Evolutionary conservation across 1,140 invertebrate genomes (phyloP).

Genomic region (Cheumatopsyche charites): DNA sequence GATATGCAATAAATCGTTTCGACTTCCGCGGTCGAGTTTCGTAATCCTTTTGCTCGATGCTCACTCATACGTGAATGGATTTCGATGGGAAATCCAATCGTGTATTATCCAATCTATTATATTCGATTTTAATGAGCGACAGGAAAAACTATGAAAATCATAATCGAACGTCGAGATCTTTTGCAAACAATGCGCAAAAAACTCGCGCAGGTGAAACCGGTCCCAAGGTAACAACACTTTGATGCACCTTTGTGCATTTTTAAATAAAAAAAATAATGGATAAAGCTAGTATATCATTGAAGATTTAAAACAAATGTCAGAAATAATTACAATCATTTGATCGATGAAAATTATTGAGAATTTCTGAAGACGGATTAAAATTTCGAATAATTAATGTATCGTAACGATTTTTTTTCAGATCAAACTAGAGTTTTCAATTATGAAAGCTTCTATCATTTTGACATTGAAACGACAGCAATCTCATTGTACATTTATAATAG

Average conservation of each 20-base stretch:
- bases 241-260: slow-evolving; percentile 1
- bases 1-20: background rate
- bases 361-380: no score
- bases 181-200: slow-evolving; percentile 36
- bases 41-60: slow-evolving; percentile 8
- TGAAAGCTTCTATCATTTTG: no score
- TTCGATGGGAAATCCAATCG: slow-evolving; percentile 6
- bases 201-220: slow-evolving; percentile 23
- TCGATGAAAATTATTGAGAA: no score
- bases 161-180: slow-evolving; percentile 26
- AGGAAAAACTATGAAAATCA: slow-evolving; percentile 21
- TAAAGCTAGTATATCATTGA: no score
- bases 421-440: no score
- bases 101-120: slow-evolving; percentile 23
- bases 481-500: no score
- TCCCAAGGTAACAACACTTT: slow-evolving; percentile 21
- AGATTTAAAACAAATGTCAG: no score
- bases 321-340: no score
- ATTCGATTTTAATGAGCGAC: slow-evolving; percentile 26
- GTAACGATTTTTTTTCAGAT: no score
- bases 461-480: no score
- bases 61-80: slow-evolving; percentile 17
- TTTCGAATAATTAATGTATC: no score
- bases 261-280: slow-evolving; percentile 9
- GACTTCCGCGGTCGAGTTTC: background rate